Evolutionary conservation across 2,113 vertebrate species (phyloP).

Genomic region (Sorex araneus): DNA sequence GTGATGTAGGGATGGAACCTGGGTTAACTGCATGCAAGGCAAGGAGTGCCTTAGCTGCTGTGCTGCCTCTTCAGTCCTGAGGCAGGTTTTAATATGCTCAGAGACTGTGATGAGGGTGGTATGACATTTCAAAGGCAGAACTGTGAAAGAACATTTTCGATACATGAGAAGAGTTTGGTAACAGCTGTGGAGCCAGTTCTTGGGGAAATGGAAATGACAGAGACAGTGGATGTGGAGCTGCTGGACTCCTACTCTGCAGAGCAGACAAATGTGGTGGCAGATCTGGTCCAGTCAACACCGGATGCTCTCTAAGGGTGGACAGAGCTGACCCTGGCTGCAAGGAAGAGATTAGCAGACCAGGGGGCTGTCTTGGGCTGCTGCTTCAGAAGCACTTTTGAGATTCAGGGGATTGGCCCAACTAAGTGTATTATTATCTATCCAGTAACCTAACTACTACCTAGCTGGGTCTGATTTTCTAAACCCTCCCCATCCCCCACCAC

Average conservation of each 20-base stretch:
- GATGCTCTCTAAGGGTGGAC: background rate
- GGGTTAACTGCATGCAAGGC: too few species aligned
- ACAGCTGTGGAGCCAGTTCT: background rate
- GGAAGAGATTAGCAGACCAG: background rate
- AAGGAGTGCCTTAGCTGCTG: too few species aligned
- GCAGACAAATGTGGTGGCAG: too few species aligned
- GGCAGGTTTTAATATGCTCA: background rate
- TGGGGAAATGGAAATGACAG: background rate
- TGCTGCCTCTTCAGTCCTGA: too few species aligned
- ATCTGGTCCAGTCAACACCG: background rate
- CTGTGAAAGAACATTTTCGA: background rate
- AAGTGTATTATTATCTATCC: too few species aligned
- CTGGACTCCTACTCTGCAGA: background rate
- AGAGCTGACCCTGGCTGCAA: background rate
- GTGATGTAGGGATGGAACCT: too few species aligned
- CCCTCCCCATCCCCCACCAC: too few species aligned
- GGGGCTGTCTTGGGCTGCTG: accelerated
- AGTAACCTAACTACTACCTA: too few species aligned
- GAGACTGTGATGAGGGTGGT: background rate
- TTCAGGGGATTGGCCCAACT: background rate
- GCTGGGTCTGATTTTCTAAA: too few species aligned
- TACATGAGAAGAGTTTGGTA: background rate
- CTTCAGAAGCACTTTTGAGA: background rate
- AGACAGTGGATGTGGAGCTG: too few species aligned
- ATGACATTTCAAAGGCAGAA: background rate